These are phyloP conservation scores for Nemurella pictetii DNA, from an alignment of 2,888 invertebrate species.

Conservation along the genomic window DNA sequence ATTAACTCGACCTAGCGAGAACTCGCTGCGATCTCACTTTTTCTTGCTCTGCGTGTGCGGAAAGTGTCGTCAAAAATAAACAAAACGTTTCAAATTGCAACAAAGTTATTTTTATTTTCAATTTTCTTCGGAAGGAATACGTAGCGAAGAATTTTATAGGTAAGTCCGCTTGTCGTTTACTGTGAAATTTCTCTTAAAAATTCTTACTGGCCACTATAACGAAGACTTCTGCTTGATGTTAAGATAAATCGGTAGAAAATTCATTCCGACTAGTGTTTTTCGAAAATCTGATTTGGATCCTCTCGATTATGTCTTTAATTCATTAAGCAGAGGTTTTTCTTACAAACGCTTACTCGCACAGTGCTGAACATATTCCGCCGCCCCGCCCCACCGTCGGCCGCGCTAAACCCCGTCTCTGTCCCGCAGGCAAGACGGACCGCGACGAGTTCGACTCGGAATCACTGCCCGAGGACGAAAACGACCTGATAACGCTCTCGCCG, in stretches of 20 bases:
- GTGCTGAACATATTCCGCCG: not conserved
- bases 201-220: no score
- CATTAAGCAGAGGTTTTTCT: constrained; percentile 42
- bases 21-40: not conserved
- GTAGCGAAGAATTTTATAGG: constrained; percentile 23
- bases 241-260: constrained; percentile 10
- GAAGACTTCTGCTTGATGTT: constrained; percentile 27
- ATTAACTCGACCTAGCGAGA: constrained; percentile 9
- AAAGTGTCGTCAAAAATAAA: not conserved
- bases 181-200: not conserved
- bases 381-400: not conserved
- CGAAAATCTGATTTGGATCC: not conserved
- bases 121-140: constrained; percentile 17
- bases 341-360: not conserved
- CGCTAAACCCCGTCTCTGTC: not conserved
- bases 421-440: constrained; percentile 31
- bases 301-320: constrained; percentile 14
- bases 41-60: not conserved
- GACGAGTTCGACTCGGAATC: constrained; percentile 36
- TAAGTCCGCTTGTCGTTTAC: constrained; percentile 16
- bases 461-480: constrained; percentile 41
- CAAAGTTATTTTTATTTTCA: constrained; percentile 24
- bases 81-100: not conserved
- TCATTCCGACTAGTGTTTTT: not conserved
- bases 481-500: constrained; percentile 40